These are phyloP conservation scores for Pegoplata infirma DNA, from an alignment of 2,888 invertebrate genomes.

Conservation along the genomic window DNA sequence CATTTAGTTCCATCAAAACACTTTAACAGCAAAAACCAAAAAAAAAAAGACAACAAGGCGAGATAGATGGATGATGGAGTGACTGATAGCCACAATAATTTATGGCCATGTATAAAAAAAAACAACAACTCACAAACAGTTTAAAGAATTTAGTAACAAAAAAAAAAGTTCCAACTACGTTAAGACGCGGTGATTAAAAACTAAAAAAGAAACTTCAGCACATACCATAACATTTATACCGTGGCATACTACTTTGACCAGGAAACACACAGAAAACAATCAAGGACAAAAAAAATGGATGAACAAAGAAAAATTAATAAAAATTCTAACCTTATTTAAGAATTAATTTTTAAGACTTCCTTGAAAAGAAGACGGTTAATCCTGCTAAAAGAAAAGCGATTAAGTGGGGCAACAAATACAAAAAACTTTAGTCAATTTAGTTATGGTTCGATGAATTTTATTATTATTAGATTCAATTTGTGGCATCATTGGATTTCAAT, in stretches of 20 bases:
- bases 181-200: constrained; percentile 50
- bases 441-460: constrained; percentile 45
- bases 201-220: constrained; percentile 36
- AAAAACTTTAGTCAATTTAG: constrained; percentile 31
- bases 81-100: constrained; percentile 48
- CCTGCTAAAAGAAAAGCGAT: background rate
- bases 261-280: background rate
- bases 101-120: constrained; percentile 33
- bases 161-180: constrained; percentile 14
- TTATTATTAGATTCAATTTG: constrained; percentile 51
- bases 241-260: constrained; percentile 10
- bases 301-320: constrained; percentile 9
- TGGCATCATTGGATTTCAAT: constrained; percentile 44
- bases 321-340: constrained; percentile 20
- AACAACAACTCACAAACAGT: too few species aligned
- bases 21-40: constrained; percentile 11
- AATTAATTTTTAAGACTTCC: constrained; percentile 29
- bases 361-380: background rate
- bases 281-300: too few species aligned
- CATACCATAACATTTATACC: background rate
- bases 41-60: constrained; percentile 15
- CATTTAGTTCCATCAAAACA: constrained; percentile 56
- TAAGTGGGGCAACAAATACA: background rate
- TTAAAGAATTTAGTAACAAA: constrained; percentile 15
- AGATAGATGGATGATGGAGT: constrained; percentile 48